Conservation (phyloP, 2,113 vertebrate genomes). For the Heloderma charlesbogerti region DNA sequence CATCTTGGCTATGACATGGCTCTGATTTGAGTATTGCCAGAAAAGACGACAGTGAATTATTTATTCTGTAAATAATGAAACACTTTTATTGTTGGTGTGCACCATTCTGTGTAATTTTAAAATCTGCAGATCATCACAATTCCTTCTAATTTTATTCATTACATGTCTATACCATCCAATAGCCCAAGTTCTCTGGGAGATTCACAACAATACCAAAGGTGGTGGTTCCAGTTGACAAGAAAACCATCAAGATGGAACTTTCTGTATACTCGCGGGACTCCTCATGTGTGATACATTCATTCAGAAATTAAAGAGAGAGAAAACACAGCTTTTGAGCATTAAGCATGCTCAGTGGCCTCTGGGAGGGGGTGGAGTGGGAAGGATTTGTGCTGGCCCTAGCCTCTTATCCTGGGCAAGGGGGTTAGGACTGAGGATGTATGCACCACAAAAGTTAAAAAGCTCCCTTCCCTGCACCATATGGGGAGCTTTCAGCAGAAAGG, state of each 20-base stretch:
- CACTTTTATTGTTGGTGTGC: background rate
- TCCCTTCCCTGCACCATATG: too few species aligned
- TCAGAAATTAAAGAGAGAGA: background rate
- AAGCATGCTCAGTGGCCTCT: background rate
- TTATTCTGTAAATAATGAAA: conserved; percentile 18
- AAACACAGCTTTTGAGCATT: too few species aligned
- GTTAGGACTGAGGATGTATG: too few species aligned
- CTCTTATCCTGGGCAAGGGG: too few species aligned
- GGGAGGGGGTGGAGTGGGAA: background rate
- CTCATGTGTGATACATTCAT: background rate
- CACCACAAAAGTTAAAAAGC: too few species aligned
- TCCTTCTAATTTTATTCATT: background rate
- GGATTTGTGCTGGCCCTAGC: too few species aligned
- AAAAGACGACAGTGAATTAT: background rate
- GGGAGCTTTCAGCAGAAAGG: too few species aligned
- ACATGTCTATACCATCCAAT: too few species aligned
- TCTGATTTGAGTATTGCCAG: conserved; percentile 21
- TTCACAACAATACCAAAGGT: background rate
- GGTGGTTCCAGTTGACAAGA: background rate
- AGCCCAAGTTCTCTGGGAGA: too few species aligned
- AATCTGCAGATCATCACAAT: background rate
- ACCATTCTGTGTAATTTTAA: background rate
- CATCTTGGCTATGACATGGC: conserved; percentile 15
- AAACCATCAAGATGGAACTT: background rate
- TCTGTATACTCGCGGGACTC: background rate